These are phyloP conservation scores for Globodera ellingtonae DNA, from an alignment of 1,140 invertebrate species.

Conservation along the genomic window DNA sequence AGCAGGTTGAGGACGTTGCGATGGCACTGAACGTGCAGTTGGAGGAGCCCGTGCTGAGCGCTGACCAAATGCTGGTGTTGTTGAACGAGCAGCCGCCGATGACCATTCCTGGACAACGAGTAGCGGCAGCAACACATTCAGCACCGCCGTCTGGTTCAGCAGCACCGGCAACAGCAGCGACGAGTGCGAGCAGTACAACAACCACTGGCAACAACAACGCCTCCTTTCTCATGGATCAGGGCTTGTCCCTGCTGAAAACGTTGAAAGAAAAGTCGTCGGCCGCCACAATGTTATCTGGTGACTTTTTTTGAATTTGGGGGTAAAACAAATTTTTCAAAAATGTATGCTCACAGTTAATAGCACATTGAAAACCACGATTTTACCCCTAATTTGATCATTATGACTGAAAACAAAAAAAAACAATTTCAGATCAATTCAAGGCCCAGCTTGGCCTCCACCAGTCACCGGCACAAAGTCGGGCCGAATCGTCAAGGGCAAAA, in stretches of 20 bases:
- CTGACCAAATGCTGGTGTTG: not conserved
- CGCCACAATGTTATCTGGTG: constrained; percentile 68
- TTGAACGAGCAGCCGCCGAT: not conserved
- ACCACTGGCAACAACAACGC: not conserved
- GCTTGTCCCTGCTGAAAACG: constrained; percentile 76
- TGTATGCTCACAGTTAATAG: too few species aligned
- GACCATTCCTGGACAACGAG: not conserved
- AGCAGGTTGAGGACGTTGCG: constrained; percentile 73
- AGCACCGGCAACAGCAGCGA: constrained; percentile 18
- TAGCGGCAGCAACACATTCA: not conserved
- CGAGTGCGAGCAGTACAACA: constrained; percentile 28
- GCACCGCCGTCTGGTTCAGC: not conserved
- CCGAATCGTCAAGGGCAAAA: not conserved
- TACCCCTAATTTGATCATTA: too few species aligned
- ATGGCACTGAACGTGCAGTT: constrained; percentile 19
- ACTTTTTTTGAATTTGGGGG: too few species aligned
- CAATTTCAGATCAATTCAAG: constrained; percentile 5
- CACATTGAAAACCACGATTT: too few species aligned
- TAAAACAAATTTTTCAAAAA: too few species aligned
- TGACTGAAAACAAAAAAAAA: too few species aligned
- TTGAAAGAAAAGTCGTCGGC: constrained; percentile 92
- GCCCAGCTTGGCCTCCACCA: not conserved
- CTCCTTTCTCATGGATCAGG: constrained; percentile 47
- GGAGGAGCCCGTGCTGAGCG: constrained; percentile 11
- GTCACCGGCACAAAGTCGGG: not conserved